phyloP scores from a whole-genome alignment of 2,888 invertebrate species.

The Drosophila paucipuncta region DNA sequence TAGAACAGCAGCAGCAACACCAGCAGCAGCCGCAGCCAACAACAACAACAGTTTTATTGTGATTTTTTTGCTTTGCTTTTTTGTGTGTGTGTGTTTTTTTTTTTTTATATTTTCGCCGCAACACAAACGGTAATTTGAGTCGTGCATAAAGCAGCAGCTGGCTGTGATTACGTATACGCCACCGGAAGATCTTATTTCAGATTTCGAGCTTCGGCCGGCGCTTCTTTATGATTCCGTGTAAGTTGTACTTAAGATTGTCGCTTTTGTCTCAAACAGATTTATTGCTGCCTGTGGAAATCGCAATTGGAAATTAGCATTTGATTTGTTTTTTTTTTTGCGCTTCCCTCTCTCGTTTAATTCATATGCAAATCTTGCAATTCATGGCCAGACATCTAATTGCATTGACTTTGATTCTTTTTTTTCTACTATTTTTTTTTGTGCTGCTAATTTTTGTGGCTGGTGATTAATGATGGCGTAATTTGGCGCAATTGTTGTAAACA shows the following conservation, averaged over 20 bases:
- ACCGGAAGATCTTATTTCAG: constrained; percentile 72
- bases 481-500: constrained; percentile 54
- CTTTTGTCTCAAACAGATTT: constrained; percentile 60
- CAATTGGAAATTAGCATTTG: constrained; percentile 72
- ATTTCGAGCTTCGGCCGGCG: constrained; percentile 50
- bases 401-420: constrained; percentile 41
- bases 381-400: constrained; percentile 61
- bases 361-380: constrained; percentile 54
- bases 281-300: constrained; percentile 51
- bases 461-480: constrained; percentile 71
- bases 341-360: constrained; percentile 29
- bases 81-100: background rate
- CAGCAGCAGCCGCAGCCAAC: constrained; percentile 17
- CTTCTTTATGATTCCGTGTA: constrained; percentile 56
- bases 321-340: constrained; percentile 38
- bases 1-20: constrained; percentile 51
- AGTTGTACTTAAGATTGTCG: constrained; percentile 53
- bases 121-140: constrained; percentile 57
- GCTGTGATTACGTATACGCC: constrained; percentile 76
- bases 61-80: background rate
- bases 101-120: background rate
- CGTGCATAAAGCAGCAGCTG: constrained; percentile 33
- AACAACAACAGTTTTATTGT: constrained; percentile 2
- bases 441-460: constrained; percentile 21
- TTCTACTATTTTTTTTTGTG: constrained; percentile 21